Evolutionary conservation across 2,113 vertebrate genomes (phyloP), one percentile per base, ranked within the genome.

Genomic region (Crotalus viridis): DNA sequence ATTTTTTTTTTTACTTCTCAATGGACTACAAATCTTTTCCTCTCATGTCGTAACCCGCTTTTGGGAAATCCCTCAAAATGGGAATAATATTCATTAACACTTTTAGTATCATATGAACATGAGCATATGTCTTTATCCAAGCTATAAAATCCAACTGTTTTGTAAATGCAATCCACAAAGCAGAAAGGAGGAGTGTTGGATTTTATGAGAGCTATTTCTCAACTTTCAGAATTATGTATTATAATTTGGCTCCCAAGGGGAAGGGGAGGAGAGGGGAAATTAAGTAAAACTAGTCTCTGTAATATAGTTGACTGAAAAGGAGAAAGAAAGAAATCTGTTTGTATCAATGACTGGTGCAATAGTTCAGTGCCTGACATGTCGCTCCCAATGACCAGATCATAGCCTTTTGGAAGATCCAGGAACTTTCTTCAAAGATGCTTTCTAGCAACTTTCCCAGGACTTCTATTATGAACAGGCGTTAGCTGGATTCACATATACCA

Each of bases 1-100:
- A 81, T 81, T 74, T 54, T 51, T 92, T 89, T 81, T 74, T 59
- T 56, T 17, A 48, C 5, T 92, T 57, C 64, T 85, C 74, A 93
- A 9, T 33, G 17, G 8, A 9, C 61, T 85, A n/a, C 28, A 17
- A 21, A 85, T 28, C 64, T 85, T 46, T 19, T 33, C 54, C 12
- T 19, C 4, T 12, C 54, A 85, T 85, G 52, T 17, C 39, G 89
- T 56, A 64, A 88, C 33, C 17, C n/a, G 69, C 22, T 89, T 43
- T 4, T 24, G 46, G 64, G 52, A 54, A n/a, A 85, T 92, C 57
- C 39, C 52, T 39, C 13, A 17, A 88, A 81, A 21, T 43, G 33
- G 33, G 74, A 81, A 81, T 43, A 81, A 81, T 24, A 43, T 26
- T 92, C 39, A 21, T 22, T 22, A 85, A 89, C 64, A 56, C 46